Evolutionary conservation across 2,113 vertebrate genomes (phyloP).

Genomic region (Lepus europaeus): DNA sequence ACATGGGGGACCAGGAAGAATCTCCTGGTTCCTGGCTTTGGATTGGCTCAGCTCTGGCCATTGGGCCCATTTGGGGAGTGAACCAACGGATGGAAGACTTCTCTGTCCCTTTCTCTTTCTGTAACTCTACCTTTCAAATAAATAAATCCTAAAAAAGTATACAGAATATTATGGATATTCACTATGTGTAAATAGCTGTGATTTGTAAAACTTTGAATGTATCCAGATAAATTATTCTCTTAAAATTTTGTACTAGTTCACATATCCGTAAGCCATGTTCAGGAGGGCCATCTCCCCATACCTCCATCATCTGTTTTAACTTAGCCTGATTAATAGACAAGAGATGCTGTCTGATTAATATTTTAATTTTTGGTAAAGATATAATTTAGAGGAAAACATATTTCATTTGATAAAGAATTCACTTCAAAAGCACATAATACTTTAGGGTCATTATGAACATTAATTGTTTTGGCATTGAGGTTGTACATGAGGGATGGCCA

Average conservation of each 20-base stretch:
- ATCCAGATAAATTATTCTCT: neutral
- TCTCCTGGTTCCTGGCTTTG: too few relatives aligned
- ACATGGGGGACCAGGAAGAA: too few relatives aligned
- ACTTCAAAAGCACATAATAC: conserved; percentile 4
- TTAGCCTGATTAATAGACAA: conserved; percentile 40
- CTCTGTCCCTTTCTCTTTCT: too few relatives aligned
- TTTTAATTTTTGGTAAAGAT: conserved; percentile 62
- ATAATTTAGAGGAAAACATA: conserved; percentile 50
- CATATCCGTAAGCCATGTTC: neutral
- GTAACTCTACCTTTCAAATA: too few relatives aligned
- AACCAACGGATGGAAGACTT: too few relatives aligned
- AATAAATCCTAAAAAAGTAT: too few relatives aligned
- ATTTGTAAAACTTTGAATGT: conserved; percentile 13
- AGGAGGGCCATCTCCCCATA: neutral
- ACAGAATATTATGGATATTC: neutral
- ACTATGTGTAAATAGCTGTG: neutral
- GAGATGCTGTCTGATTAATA: neutral
- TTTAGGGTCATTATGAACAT: conserved; percentile 20
- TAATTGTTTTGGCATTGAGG: neutral
- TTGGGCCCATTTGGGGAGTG: too few relatives aligned
- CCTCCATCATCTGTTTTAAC: conserved; percentile 18
- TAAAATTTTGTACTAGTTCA: conserved; percentile 39
- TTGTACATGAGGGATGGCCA: neutral
- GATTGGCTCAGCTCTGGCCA: too few relatives aligned
- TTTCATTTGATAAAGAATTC: neutral